Evolutionary conservation across 2,888 invertebrate genomes (phyloP).

Genomic region (Cephus rjabovi): DNA sequence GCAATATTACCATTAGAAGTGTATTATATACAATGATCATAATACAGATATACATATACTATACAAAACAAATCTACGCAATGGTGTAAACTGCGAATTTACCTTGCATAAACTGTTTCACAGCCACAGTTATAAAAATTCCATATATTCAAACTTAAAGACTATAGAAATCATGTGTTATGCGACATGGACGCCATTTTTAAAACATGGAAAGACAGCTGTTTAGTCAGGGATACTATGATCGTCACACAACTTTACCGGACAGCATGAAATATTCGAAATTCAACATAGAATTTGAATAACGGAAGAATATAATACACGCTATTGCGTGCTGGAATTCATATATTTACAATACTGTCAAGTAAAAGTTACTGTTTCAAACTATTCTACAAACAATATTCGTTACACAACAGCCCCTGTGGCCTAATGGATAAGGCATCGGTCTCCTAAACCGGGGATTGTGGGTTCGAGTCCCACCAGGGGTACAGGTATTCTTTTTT

Average conservation of each 20-base stretch:
- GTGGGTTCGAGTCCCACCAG: constrained; percentile 90
- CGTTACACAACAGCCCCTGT: constrained; percentile 72
- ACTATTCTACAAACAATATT: not conserved
- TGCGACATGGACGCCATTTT: constrained; percentile 20
- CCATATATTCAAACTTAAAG: not conserved
- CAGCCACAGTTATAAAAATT: not conserved
- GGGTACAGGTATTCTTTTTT: constrained; percentile 69
- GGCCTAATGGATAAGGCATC: constrained; percentile 88
- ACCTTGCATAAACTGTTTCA: not conserved
- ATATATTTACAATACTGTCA: not conserved
- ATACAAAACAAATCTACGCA: not conserved
- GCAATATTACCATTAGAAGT: not conserved
- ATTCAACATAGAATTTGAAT: not conserved
- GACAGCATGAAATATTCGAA: not conserved
- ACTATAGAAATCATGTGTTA: constrained; percentile 6
- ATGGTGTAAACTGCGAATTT: not conserved
- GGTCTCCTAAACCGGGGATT: constrained; percentile 88
- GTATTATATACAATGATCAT: not conserved
- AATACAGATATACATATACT: not conserved
- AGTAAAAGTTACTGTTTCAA: not conserved
- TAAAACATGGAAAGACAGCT: constrained; percentile 17
- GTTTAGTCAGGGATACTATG: constrained; percentile 9
- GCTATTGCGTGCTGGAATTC: not conserved
- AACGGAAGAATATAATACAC: not conserved
- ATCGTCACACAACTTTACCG: not conserved